Base-by-base conservation (phyloP, 2,113 vertebrate genomes). In the Numida meleagris region DNA sequence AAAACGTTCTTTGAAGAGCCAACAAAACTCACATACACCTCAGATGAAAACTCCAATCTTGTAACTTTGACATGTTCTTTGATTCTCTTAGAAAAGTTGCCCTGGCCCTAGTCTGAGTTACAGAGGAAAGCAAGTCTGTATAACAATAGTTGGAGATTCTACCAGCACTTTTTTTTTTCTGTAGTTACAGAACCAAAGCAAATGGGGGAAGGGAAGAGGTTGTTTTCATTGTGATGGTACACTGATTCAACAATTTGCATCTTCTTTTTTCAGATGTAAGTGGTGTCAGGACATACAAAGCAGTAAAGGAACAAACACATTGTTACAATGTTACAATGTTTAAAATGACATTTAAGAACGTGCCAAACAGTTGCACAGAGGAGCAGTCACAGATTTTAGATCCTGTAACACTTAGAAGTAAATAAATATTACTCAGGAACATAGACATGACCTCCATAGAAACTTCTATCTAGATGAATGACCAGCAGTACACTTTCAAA, bases 11-110 rank as follows among this genome's bases (percentile, higher is more conserved):
- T 90, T 66, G 61, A 90, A 68, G 25, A 82, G 59, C 68, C 83
- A 95, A 70, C 19, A 77, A 88, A 80, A 82, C 15, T 63, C 14
- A 33, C 7, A 14, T 27, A 73, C 33, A 59, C 24, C 75, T 72
- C 21, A 90, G 53, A 53, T 67, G 40, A 71, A 89, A 94, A 90
- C 43, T 76, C 40, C 5, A 21, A 4, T 59, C 71, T 70, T 96
- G 40, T 85, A 82, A 94, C 68, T 94, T 91, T 67, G 53, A 75
- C 63, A 65, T 71, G 66, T 23, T 75, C 24, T 82, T 79, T 78
- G 51, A 92, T 48, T 89, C 51, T 91, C n/a, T 77, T 73, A 88
- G 82, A 42, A 50, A 86, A 77, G 21, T 40, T 80, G 9, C 31
- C 27, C 57, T 43, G 19, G n/a, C 78, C 89, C 82, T 43, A 7